Base-by-base conservation (phyloP, 2,888 invertebrate genomes). In the Tenthredo mesomela region DNA sequence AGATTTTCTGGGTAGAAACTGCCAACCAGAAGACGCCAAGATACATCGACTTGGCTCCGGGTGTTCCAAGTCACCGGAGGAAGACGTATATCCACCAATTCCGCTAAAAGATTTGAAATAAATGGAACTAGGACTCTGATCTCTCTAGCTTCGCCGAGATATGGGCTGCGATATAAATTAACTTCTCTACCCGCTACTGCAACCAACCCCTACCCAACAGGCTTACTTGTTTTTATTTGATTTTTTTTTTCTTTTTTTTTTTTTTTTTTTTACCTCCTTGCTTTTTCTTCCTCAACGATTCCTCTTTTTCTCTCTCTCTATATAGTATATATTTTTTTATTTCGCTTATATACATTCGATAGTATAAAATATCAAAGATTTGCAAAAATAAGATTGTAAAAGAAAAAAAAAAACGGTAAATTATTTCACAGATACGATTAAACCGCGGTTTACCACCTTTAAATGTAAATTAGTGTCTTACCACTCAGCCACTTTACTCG, bases 101-200 rank as follows among this genome's bases (percentile, higher is more conserved):
- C 82, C 82, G 82, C 50, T 82, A 82, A 82, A 82, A 82, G 82
- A 82, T 82, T 82, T 82, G 82, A 82, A 82, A 82, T 82, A 82
- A 82, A 82, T 82, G 82, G 82, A 82, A 82, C 82, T 82, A 82
- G 80, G 80, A 80, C 80, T 80, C 80, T 80, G 80, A 80, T 80
- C 80, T 80, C 80, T 80, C 58, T 61, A 80, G 80, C 80, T 80
- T 61, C 80, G 80, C 80, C 80, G 33, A 80, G 80, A 80, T 80
- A 80, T 80, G 80, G 80, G 58, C 80, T 80, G 61, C 80, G 61
- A 80, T 80, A 80, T 80, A 80, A 80, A 80, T 80, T 80, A 80
- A 80, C 50, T 50, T 80, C 80, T 80, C 58, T 29, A 33, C 78
- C 54, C 37, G n/a, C 43, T 15, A 47, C 47, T n/a, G 47, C n/a